phyloP scores from a whole-genome alignment of 2,113 vertebrate genomes.

The Danionella cerebrum region DNA sequence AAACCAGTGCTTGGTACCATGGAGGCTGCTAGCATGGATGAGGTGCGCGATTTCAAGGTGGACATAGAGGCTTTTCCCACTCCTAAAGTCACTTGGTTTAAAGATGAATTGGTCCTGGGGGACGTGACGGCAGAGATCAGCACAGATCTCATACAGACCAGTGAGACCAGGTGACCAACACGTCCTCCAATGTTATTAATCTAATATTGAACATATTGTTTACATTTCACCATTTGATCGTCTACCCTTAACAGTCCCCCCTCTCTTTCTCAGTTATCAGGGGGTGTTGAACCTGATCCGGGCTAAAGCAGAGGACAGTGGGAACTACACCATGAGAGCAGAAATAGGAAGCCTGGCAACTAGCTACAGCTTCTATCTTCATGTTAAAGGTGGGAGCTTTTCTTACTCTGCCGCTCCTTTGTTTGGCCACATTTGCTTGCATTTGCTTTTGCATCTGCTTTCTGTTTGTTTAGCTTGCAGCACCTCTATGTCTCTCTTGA shows the following conservation, averaged over 20 bases:
- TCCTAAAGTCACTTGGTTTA: slow-evolving; percentile 82
- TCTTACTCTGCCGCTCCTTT: background rate
- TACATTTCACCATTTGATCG: too few relatives aligned
- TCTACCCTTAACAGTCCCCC: too few relatives aligned
- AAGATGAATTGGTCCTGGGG: slow-evolving; percentile 76
- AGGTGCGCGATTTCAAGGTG: slow-evolving; percentile 79
- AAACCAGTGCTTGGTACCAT: slow-evolving; percentile 63
- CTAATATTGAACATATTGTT: too few relatives aligned
- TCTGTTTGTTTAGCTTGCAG: background rate
- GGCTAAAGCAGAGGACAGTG: slow-evolving; percentile 92
- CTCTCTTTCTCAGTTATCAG: slow-evolving; percentile 72
- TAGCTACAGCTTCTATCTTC: slow-evolving; percentile 75
- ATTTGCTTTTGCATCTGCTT: background rate
- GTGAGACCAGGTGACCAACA: slow-evolving; percentile 79
- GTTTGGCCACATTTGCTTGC: slow-evolving; percentile 26
- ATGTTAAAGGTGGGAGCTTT: slow-evolving; percentile 78
- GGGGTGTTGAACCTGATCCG: slow-evolving; percentile 84
- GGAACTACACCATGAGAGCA: slow-evolving; percentile 82
- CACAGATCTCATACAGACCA: slow-evolving; percentile 65
- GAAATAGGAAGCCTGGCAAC: slow-evolving; percentile 74
- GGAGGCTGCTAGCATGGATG: slow-evolving; percentile 82
- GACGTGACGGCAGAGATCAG: slow-evolving; percentile 85
- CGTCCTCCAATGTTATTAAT: too few relatives aligned
- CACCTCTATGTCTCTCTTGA: slow-evolving; percentile 4
- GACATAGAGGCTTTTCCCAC: slow-evolving; percentile 76